Evolutionary conservation across 1,140 invertebrate genomes (phyloP).

Genomic region (Drosophila albomicans): DNA sequence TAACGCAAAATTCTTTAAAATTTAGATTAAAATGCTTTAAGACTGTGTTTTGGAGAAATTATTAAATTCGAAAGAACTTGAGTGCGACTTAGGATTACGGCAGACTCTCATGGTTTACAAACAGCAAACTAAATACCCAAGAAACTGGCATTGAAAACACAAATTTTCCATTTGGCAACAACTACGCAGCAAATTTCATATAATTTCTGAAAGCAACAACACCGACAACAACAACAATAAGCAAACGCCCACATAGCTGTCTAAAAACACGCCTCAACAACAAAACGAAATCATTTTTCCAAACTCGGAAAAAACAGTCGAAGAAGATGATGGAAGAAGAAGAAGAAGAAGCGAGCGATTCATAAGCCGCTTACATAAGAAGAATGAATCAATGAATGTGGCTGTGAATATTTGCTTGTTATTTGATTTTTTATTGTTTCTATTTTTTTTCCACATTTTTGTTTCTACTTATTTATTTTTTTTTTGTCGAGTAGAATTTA

Average conservation of each 20-base stretch:
- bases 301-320: constrained; percentile 11
- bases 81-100: too few species aligned
- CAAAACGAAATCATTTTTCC: constrained; percentile 29
- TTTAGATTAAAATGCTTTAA: neutral
- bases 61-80: too few species aligned
- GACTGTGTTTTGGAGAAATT: too few species aligned
- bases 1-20: too few species aligned
- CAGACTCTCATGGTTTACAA: neutral
- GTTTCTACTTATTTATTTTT: constrained; percentile 1
- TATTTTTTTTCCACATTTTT: neutral
- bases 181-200: constrained; percentile 16
- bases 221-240: constrained; percentile 7
- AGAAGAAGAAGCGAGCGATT: neutral
- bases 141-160: constrained; percentile 8
- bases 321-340: neutral
- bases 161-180: constrained; percentile 21
- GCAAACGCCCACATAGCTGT: constrained; percentile 5
- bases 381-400: constrained; percentile 19
- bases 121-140: neutral
- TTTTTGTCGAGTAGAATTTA: constrained; percentile 6
- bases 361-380: constrained; percentile 41
- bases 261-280: constrained; percentile 23
- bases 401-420: constrained; percentile 30
- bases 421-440: constrained; percentile 24
- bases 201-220: constrained; percentile 8